Evolutionary conservation across 2,797 vertebrate genomes (phyloP).

Genomic region (Melanotaenia trifasciata): DNA sequence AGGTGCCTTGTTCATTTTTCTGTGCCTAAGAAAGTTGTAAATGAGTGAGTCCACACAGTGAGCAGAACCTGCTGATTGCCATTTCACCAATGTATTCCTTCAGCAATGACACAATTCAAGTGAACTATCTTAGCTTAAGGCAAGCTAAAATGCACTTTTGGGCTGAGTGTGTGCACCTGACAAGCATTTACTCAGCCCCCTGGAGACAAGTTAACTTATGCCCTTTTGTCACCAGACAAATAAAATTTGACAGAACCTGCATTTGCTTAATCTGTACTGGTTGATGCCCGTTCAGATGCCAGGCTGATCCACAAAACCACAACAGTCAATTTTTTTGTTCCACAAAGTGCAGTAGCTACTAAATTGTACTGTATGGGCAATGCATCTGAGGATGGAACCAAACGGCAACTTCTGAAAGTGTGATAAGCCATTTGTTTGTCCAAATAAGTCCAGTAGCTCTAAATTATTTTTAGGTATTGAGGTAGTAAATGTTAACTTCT

Average conservation of each 20-base stretch:
- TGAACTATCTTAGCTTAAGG: conserved; percentile 69
- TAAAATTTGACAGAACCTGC: conserved; percentile 49
- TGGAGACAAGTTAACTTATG: conserved; percentile 52
- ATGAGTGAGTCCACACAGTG: conserved; percentile 63
- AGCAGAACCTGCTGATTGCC: conserved; percentile 66
- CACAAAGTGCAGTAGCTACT: conserved; percentile 52
- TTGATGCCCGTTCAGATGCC: conserved; percentile 42
- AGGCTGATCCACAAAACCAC: conserved; percentile 38
- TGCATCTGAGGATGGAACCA: conserved; percentile 71
- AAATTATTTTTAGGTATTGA: conserved; percentile 78
- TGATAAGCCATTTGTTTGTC: conserved; percentile 77
- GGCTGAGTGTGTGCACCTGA: conserved; percentile 65
- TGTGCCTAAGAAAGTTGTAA: conserved; percentile 83
- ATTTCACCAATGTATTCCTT: conserved; percentile 68
- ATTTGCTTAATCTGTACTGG: conserved; percentile 59
- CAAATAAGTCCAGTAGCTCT: conserved; percentile 73
- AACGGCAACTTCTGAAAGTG: conserved; percentile 74
- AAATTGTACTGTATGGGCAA: conserved; percentile 70
- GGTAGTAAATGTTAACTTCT: conserved; percentile 78
- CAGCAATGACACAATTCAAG: conserved; percentile 59
- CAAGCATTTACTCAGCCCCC: conserved; percentile 28
- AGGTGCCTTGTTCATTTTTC: conserved; percentile 88
- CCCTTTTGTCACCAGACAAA: conserved; percentile 59
- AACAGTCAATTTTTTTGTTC: conserved; percentile 48
- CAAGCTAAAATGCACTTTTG: conserved; percentile 81